Conservation (phyloP, 1,140 invertebrate species). For the Theocolax elegans region DNA sequence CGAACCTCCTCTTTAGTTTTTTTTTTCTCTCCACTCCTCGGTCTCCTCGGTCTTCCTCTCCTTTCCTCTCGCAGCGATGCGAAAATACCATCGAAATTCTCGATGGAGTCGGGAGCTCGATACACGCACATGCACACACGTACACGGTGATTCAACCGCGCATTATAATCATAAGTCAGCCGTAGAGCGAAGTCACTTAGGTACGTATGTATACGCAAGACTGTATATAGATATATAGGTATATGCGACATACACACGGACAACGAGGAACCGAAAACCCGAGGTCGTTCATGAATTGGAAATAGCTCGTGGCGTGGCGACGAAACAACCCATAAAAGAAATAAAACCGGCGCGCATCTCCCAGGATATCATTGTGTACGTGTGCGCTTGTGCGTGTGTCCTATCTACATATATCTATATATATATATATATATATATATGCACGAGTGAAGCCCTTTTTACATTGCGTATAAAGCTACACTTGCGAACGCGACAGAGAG, state of each 20-base stretch:
- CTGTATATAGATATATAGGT: not conserved
- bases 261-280: no score
- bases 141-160: not conserved
- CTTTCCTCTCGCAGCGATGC: no score
- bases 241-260: constrained; percentile 15
- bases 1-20: not conserved
- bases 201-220: constrained; percentile 35
- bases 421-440: constrained; percentile 11
- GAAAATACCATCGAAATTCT: constrained; percentile 28
- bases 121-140: not conserved
- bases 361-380: constrained; percentile 28
- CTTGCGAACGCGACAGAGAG: constrained; percentile 12
- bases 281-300: constrained; percentile 63
- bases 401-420: no score
- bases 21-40: not conserved
- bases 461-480: constrained; percentile 36
- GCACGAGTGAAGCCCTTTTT: constrained; percentile 5
- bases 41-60: not conserved
- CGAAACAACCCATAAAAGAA: constrained; percentile 62
- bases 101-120: not conserved
- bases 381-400: no score
- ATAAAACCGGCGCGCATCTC: constrained; percentile 50
- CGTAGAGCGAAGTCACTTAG: constrained; percentile 36
- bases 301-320: constrained; percentile 55
- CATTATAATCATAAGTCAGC: constrained; percentile 43